A percentile compares a stretch with the other conserved stretches of the same genome.
Conservation (phyloP, 2,113 vertebrate genomes). For the Notothenia rossii region DNA sequence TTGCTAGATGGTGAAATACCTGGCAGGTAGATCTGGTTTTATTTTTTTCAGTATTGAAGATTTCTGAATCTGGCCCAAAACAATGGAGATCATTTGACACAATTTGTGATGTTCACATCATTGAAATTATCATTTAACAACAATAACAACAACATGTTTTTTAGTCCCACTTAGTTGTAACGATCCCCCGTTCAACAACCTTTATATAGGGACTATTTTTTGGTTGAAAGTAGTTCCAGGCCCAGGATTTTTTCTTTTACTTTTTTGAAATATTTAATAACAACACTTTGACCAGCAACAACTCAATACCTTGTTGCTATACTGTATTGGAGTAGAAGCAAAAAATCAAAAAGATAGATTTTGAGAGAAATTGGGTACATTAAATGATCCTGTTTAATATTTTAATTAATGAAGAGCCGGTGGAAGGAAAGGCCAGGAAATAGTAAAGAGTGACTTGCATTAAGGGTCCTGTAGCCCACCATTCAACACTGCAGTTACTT, state of each 20-base stretch:
- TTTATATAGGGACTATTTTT: background rate
- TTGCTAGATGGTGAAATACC: too few species aligned
- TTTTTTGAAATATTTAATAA: background rate
- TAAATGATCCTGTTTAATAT: background rate
- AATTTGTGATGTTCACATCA: background rate
- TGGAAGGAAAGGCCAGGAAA: background rate
- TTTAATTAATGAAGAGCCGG: background rate
- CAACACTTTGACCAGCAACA: background rate
- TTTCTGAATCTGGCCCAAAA: background rate
- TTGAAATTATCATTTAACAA: too few species aligned
- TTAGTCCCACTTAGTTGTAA: too few species aligned
- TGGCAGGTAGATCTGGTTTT: background rate
- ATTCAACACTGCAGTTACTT: background rate
- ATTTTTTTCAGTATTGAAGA: background rate
- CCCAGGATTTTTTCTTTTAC: background rate
- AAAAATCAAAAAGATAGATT: background rate
- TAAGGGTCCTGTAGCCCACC: background rate
- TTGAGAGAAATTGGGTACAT: background rate
- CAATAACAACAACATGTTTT: background rate
- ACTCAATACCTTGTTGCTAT: background rate
- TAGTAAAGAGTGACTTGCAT: background rate
- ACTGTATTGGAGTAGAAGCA: background rate
- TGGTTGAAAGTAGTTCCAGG: background rate
- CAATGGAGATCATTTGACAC: background rate
- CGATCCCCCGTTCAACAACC: too few species aligned